Percentiles rank a stretch among this genome's conserved stretches.
phyloP scores from a whole-genome alignment of 37 sponge, comb jelly and placozoan genomes.

The Cliona cf. orientalis region DNA sequence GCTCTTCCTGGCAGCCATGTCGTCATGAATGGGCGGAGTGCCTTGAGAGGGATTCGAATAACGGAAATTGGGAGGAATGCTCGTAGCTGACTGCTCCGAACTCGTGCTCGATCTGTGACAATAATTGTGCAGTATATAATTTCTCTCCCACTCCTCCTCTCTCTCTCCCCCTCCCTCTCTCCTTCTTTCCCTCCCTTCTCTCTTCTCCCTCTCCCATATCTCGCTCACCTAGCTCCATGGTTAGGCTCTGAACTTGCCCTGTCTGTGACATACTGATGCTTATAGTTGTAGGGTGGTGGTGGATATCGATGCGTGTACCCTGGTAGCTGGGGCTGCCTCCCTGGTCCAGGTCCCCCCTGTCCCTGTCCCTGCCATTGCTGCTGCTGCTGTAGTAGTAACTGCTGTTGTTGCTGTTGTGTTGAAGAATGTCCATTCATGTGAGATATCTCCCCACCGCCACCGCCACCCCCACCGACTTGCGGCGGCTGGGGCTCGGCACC shows the following conservation, averaged over 20 bases:
- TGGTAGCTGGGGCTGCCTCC: not conserved
- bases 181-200: no score
- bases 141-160: no score
- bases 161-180: no score
- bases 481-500: not conserved
- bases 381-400: not conserved
- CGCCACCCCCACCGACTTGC: not conserved
- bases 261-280: not conserved
- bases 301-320: not conserved
- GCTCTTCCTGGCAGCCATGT: no score
- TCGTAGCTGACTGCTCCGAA: not conserved
- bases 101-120: not conserved
- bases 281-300: constrained; percentile 1
- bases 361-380: not conserved
- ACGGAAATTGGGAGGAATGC: not conserved
- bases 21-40: not conserved
- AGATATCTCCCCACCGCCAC: not conserved
- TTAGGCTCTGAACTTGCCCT: not conserved
- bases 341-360: not conserved
- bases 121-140: no score
- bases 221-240: no score
- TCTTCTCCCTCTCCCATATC: no score
- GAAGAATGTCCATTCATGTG: not conserved
- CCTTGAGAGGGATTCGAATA: not conserved
- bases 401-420: not conserved